A percentile compares a stretch with the other conserved stretches of the same genome.
phyloP scores from a whole-genome alignment of 2,888 invertebrate genomes.

The Stegana nigrithorax region DNA sequence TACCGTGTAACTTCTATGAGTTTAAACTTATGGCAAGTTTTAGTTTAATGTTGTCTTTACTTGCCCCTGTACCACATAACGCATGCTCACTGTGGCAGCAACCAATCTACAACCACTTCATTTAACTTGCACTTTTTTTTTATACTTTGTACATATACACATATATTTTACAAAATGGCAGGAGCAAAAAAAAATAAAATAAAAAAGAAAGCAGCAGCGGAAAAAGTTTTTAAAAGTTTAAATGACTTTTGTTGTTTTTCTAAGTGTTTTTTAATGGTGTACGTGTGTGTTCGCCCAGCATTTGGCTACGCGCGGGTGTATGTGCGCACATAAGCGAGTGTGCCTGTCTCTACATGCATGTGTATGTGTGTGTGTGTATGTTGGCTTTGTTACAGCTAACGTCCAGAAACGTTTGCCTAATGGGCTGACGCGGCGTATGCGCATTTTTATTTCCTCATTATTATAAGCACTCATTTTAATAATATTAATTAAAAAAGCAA shows the following conservation, averaged over 20 bases:
- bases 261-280: constrained; percentile 60
- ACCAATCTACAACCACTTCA: constrained; percentile 18
- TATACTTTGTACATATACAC: constrained; percentile 9
- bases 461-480: constrained; percentile 12
- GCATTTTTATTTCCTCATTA: constrained; percentile 29
- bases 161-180: constrained; percentile 32
- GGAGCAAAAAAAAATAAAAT: constrained; percentile 26
- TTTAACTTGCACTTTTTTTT: constrained; percentile 1
- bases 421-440: constrained; percentile 38
- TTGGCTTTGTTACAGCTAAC: constrained; percentile 21
- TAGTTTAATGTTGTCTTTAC: too few relatives aligned
- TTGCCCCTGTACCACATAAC: too few relatives aligned
- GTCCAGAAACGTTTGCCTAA: too few relatives aligned
- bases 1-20: too few relatives aligned
- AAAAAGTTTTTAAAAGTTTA: constrained; percentile 54
- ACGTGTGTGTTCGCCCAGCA: constrained; percentile 43
- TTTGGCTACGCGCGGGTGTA: constrained; percentile 20
- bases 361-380: constrained; percentile 10
- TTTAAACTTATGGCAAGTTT: too few relatives aligned
- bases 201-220: constrained; percentile 16
- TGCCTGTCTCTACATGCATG: background rate
- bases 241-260: constrained; percentile 61
- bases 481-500: background rate
- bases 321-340: constrained; percentile 6
- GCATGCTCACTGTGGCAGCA: too few relatives aligned